These are phyloP conservation scores for Stratiomys singularior DNA, from an alignment of 2,888 invertebrate genomes.

Conservation along the genomic window DNA sequence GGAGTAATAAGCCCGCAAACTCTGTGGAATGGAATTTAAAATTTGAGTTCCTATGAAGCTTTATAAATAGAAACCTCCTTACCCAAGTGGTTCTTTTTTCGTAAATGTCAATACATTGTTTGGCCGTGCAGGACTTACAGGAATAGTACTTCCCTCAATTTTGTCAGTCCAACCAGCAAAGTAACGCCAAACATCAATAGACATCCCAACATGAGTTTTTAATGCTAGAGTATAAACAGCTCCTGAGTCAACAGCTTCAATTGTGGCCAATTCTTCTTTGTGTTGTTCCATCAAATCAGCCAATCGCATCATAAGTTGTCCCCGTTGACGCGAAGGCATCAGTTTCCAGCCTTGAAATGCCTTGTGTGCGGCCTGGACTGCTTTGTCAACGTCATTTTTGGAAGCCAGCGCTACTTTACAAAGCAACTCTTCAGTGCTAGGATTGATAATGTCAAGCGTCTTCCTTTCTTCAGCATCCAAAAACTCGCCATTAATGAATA, in stretches of 20 bases:
- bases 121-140: conserved; percentile 91
- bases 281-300: conserved; percentile 96
- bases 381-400: conserved; percentile 83
- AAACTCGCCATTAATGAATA: conserved; percentile 93
- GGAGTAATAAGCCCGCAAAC: conserved; percentile 94
- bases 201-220: conserved; percentile 98
- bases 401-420: conserved; percentile 81
- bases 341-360: conserved; percentile 97
- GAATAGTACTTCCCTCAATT: conserved; percentile 90
- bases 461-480: conserved; percentile 78
- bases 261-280: conserved; percentile 93
- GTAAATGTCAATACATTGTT: conserved; percentile 91
- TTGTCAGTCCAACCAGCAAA: conserved; percentile 98
- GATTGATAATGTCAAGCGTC: conserved; percentile 79
- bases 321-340: conserved; percentile 92
- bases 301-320: conserved; percentile 82
- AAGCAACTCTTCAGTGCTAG: conserved; percentile 83
- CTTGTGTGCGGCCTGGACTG: conserved; percentile 86
- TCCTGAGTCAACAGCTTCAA: conserved; percentile 93
- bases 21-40: conserved; percentile 67
- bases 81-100: conserved; percentile 89
- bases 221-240: conserved; percentile 96
- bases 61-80: conserved; percentile 55
- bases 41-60: not conserved
- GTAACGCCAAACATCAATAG: conserved; percentile 95